Base-by-base conservation (phyloP, 1,140 invertebrate species). In the Ericerus pela region DNA sequence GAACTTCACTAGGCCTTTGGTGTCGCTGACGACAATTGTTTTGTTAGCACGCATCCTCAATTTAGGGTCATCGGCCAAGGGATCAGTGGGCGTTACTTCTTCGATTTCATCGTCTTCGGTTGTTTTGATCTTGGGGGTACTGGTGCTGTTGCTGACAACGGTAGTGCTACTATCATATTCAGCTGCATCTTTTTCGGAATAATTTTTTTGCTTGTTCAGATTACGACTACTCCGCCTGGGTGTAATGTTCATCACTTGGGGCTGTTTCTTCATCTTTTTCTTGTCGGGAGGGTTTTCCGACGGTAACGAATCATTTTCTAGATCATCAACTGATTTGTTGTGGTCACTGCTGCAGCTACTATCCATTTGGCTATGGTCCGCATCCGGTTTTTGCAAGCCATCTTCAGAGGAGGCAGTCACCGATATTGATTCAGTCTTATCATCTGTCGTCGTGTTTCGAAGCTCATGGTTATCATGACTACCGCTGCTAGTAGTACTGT, bases 1-100 rank as follows among this genome's bases (percentile, higher is more conserved):
- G 58, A 85, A 82, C 66, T 82, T 79, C 11, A 82, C 79, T 51
- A 84, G 68, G 36, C 78, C 73, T 68, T 84, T 84, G 1, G 81
- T 82, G 62, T 84, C 79, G 62, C 79, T 84, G 0, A 82, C 78
- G 27, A 84, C 76, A 55, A 84, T 82, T 1, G 81, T 77, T 20
- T 69, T 73, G 62, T 67, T 62, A 67, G 66, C 0, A 56, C 27
- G 64, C 68, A 5, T 64, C 57, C 41, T 66, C 51, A 71, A 70
- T 18, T 62, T 60, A 37, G 71, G 71, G 10, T 68, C 63, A 56
- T 73, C 73, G 18, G 71, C 71, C 10, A 84, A 62, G n/a, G 82
- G 82, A 72, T 82, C 79, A 56, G 81, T 76, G 6, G 76, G 76
- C 22, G 79, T 65, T 14, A 79, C 72, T 67, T 81, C 80, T 61